Conservation (phyloP, 2,888 invertebrate species). For the Lutraria lutraria region DNA sequence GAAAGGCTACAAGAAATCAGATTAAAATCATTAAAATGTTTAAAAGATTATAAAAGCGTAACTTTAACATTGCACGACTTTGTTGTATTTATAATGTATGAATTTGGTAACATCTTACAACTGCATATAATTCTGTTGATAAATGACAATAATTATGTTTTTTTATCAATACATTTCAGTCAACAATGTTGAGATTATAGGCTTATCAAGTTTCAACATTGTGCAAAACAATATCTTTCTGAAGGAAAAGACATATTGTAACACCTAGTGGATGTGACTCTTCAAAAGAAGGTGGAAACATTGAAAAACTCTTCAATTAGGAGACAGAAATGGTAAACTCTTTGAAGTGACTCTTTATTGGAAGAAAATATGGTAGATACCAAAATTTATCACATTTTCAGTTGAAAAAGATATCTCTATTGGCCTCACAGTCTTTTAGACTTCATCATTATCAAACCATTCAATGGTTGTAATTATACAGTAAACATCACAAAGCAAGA, state of each 20-base stretch:
- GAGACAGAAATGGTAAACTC: neutral
- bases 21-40: conserved; percentile 25
- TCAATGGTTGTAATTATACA: neutral
- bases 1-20: neutral
- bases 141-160: neutral
- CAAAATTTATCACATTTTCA: neutral
- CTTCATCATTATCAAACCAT: neutral
- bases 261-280: neutral
- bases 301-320: conserved; percentile 11
- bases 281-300: conserved; percentile 6
- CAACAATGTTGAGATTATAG: neutral
- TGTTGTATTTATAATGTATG: conserved; percentile 4
- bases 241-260: neutral
- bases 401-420: neutral
- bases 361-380: neutral
- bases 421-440: neutral
- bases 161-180: neutral
- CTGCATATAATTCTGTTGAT: neutral
- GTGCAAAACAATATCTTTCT: neutral
- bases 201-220: neutral
- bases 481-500: neutral
- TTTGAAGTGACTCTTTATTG: conserved; percentile 16
- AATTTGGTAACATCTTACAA: neutral
- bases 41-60: neutral
- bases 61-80: neutral